Evolutionary conservation across 2,888 invertebrate species (phyloP), one percentile per base, ranked within the genome.

Genomic region (Drosophila paramelanica): DNA sequence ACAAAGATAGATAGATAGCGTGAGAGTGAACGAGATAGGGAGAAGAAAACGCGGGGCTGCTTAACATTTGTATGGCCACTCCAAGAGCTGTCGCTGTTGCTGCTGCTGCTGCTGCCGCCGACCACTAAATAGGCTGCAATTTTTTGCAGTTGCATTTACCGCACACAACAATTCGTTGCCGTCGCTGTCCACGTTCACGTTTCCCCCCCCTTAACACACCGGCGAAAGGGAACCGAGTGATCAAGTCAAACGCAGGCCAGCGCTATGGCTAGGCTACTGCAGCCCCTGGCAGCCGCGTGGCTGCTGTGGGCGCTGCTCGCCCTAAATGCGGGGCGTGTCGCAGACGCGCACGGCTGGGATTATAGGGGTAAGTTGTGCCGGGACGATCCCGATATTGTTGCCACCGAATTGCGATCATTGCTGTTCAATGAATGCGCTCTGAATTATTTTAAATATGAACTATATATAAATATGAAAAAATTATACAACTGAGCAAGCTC

Each of bases 221-320:
- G 31, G 8, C 31, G 3, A 1, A 36, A 4, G 11, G 36, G 13
- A 36, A 13, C 13, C 36, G 36, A 36, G 36, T 36, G 36, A 36
- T 36, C 36, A 36, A 10, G 10, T 8, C 27, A 27, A 27, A 3
- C 27, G 27, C 27, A 7, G 31, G 31, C 31, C 42, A 42, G 53
- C 42, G 45, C 25, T 5, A 85, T 83, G 85, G 73, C 67, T 41
- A 65, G 85, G 77, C 79, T 70, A 67, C 25, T 76, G 67, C 71
- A 69, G 76, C 85, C 79, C 67, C 66, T 68, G 67, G 69, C 67
- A 55, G 85, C 77, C 73, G 47, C 70, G 17, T 82, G 87, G 88
- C 69, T 85, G 70, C 88, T 87, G 36, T 79, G 82, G 65, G 73
- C 59, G 72, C 82, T 79, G 64, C 66, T 77, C 43, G 77, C 68